Evolutionary conservation across 2,797 vertebrate species (phyloP).

Genomic region (Sitta carolinensis): DNA sequence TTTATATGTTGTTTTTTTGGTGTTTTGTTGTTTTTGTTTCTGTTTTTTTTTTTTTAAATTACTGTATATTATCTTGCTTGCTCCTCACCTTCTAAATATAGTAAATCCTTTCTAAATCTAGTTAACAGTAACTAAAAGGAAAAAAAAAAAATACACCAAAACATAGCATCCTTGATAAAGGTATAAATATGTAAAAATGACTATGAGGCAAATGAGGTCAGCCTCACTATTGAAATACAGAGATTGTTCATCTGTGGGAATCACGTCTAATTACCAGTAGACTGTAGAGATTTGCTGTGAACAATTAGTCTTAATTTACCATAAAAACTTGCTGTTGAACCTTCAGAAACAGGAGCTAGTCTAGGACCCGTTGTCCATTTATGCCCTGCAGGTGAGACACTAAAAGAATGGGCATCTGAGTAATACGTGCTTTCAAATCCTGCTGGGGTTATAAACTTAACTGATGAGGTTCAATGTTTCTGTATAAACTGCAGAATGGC

Average conservation of each 20-base stretch:
- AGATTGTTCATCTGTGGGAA: background rate
- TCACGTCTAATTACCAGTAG: background rate
- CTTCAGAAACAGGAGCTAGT: background rate
- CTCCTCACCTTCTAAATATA: background rate
- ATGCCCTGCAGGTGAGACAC: background rate
- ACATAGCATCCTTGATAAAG: background rate
- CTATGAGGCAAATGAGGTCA: slow-evolving; percentile 1
- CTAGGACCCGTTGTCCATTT: background rate
- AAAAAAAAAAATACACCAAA: background rate
- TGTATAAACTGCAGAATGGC: background rate
- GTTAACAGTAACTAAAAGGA: background rate
- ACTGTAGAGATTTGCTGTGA: background rate
- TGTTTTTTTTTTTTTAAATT: background rate
- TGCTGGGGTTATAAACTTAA: background rate
- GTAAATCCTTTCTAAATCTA: background rate
- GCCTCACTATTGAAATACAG: background rate
- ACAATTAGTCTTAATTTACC: background rate
- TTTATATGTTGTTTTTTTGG: background rate
- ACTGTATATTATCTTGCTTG: background rate
- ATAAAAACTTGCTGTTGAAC: background rate
- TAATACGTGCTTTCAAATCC: background rate
- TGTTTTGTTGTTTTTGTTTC: background rate
- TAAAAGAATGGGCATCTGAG: background rate
- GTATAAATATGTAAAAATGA: background rate
- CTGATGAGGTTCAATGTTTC: background rate